phyloP scores from a whole-genome alignment of 2,113 vertebrate genomes.

The Silurus asotus region DNA sequence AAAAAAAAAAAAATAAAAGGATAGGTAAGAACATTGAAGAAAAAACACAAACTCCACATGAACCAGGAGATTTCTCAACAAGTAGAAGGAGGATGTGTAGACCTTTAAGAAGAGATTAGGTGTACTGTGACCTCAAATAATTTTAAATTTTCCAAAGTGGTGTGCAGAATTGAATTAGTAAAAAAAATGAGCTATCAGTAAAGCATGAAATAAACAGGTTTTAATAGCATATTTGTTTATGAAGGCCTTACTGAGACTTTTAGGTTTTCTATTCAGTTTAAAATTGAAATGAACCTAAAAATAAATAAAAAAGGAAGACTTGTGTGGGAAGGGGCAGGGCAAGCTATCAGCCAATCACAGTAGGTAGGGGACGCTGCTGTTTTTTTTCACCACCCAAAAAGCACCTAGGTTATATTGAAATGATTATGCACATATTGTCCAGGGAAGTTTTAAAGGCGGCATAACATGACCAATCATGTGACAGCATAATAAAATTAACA shows the following conservation, averaged over 20 bases:
- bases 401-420: neutral
- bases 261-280: neutral
- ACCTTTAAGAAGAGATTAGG: neutral
- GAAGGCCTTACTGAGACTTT: neutral
- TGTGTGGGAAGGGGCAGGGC: neutral
- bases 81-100: neutral
- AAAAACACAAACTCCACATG: neutral
- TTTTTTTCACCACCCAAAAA: neutral
- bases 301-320: neutral
- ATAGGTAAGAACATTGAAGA: neutral
- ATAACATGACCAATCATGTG: neutral
- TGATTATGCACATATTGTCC: neutral
- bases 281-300: neutral
- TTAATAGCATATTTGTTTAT: constrained; percentile 2
- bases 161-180: neutral
- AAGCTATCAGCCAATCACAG: neutral
- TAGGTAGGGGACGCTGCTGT: neutral
- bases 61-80: constrained; percentile 11
- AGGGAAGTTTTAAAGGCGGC: neutral
- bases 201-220: constrained; percentile 11
- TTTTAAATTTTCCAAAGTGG: neutral
- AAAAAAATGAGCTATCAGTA: neutral
- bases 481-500: neutral
- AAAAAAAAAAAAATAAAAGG: constrained; percentile 16
- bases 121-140: constrained; percentile 2